phyloP scores from a whole-genome alignment of 2,113 vertebrate species.

The Copsychus sechellarum region DNA sequence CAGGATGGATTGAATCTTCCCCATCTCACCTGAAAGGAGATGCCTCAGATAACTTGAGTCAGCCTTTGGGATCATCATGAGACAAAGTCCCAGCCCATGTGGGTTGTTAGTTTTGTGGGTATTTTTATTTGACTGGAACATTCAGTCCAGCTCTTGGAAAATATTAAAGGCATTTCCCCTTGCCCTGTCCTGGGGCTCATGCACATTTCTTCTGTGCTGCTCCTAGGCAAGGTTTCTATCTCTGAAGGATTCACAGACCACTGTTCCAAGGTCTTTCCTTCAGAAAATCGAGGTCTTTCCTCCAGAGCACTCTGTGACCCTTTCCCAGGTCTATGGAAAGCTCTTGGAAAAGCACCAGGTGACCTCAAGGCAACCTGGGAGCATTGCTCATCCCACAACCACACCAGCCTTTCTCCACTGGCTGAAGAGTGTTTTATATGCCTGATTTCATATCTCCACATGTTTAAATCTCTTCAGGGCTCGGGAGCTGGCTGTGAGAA shows the following conservation, averaged over 20 bases:
- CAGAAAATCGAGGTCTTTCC: neutral
- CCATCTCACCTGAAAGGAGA: neutral
- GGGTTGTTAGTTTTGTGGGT: neutral
- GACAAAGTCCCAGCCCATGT: neutral
- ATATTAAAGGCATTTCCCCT: neutral
- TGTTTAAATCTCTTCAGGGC: neutral
- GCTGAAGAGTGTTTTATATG: neutral
- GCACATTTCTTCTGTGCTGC: neutral
- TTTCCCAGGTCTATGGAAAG: neutral
- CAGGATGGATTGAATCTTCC: neutral
- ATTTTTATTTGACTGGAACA: neutral
- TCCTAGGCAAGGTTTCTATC: neutral
- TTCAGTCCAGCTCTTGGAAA: neutral
- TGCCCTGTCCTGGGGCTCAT: neutral
- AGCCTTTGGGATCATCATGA: neutral
- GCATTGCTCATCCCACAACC: neutral
- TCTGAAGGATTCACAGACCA: neutral
- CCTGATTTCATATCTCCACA: neutral
- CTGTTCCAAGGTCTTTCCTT: neutral
- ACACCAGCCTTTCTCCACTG: neutral
- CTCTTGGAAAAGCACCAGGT: neutral
- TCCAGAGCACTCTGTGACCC: neutral
- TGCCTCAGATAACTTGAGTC: neutral
- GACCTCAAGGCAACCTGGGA: constrained; percentile 11
- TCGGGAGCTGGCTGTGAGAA: neutral